Conservation (phyloP, 2,797 vertebrate genomes). For the Corythornis leucogaster region DNA sequence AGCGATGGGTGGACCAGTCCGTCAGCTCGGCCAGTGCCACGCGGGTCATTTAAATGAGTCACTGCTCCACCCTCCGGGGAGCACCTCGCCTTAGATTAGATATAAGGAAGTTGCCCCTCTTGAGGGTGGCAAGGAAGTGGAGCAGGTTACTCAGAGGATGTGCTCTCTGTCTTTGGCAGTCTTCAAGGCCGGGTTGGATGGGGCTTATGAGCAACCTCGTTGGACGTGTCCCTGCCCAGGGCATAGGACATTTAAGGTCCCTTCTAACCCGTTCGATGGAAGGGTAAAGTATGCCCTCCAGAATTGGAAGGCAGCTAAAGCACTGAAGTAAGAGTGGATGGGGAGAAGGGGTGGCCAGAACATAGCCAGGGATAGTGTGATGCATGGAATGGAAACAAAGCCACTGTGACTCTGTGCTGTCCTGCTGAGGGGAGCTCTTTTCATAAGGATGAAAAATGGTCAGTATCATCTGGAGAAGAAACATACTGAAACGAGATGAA, state of each 20-base stretch:
- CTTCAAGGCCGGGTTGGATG: not conserved
- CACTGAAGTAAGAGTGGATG: fast-evolving
- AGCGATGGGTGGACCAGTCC: no score
- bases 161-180: not conserved
- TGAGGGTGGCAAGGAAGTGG: not conserved
- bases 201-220: not conserved
- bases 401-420: fast-evolving
- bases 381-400: not conserved
- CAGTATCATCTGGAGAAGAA: not conserved
- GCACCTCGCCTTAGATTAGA: not conserved
- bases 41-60: fast-evolving
- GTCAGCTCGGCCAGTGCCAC: not conserved
- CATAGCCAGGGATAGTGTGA: not conserved
- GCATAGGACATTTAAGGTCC: not conserved
- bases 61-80: not conserved
- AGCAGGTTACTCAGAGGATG: not conserved
- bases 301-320: not conserved
- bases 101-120: not conserved
- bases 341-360: not conserved
- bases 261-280: not conserved
- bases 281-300: not conserved
- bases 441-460: not conserved
- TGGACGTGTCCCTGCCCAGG: no score
- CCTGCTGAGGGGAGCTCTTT: fast-evolving
- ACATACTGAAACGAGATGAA: not conserved